Evolutionary conservation across 2,797 vertebrate genomes (phyloP).

Genomic region (Sebastes alutus): DNA sequence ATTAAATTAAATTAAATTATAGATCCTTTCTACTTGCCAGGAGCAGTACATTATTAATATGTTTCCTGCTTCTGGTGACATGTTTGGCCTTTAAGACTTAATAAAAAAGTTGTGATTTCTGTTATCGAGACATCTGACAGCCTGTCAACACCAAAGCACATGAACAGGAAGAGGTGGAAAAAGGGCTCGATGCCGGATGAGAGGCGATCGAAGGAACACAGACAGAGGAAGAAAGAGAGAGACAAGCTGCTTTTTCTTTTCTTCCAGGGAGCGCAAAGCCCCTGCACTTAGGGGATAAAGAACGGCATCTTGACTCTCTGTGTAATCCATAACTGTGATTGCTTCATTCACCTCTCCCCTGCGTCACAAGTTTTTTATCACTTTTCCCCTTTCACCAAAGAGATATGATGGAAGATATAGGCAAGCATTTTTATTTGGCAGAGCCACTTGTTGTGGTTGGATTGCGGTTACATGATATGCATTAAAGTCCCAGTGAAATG

Average conservation of each 20-base stretch:
- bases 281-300: constrained; percentile 51
- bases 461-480: not conserved
- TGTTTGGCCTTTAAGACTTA: not conserved
- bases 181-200: constrained; percentile 33
- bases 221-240: constrained; percentile 32
- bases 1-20: too few relatives aligned
- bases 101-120: constrained; percentile 32
- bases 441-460: not conserved
- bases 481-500: not conserved
- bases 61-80: not conserved
- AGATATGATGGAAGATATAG: not conserved
- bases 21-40: not conserved
- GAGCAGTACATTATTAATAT: not conserved
- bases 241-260: not conserved
- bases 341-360: constrained; percentile 46
- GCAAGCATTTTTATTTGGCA: not conserved
- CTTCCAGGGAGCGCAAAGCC: constrained; percentile 26
- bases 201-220: constrained; percentile 51
- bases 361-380: constrained; percentile 15
- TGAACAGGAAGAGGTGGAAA: constrained; percentile 30
- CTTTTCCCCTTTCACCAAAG: not conserved
- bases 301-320: constrained; percentile 29
- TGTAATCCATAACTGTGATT: constrained; percentile 70
- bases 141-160: constrained; percentile 36
- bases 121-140: constrained; percentile 43